phyloP scores from a whole-genome alignment of 2,113 vertebrate species.

The Phyllostomus discolor region DNA sequence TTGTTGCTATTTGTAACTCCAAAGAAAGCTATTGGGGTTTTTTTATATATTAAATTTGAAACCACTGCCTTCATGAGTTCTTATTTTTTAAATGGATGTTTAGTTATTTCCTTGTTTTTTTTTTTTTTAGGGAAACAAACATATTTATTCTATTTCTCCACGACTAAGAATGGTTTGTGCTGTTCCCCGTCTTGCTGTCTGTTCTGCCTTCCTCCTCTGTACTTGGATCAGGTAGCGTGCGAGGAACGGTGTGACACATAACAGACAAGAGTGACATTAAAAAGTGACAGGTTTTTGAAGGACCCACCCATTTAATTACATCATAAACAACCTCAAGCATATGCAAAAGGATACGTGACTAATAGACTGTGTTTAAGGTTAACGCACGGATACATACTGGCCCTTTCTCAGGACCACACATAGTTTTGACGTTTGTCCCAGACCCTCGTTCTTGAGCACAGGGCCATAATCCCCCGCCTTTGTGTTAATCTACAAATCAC shows the following conservation, averaged over 20 bases:
- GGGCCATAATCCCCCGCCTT: no score
- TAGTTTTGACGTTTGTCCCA: no score
- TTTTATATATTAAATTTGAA: neutral
- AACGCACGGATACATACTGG: no score
- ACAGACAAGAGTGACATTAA: neutral
- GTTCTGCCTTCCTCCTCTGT: neutral
- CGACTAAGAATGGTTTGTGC: neutral
- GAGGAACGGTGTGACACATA: neutral
- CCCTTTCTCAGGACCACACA: no score
- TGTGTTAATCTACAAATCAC: no score
- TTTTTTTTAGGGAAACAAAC: neutral
- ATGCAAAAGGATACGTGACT: no score
- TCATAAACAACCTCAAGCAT: neutral
- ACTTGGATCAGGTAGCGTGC: neutral
- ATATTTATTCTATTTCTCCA: neutral
- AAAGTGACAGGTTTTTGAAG: neutral
- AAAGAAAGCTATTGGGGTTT: neutral
- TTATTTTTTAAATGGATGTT: neutral
- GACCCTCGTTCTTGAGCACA: no score
- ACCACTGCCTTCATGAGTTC: neutral
- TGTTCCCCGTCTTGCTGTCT: neutral
- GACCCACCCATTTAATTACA: neutral
- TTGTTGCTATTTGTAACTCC: neutral
- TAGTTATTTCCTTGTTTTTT: neutral
- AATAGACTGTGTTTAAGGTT: no score